phyloP scores from a whole-genome alignment of 92 coral and sea anemone species.

The Porites lobata region DNA sequence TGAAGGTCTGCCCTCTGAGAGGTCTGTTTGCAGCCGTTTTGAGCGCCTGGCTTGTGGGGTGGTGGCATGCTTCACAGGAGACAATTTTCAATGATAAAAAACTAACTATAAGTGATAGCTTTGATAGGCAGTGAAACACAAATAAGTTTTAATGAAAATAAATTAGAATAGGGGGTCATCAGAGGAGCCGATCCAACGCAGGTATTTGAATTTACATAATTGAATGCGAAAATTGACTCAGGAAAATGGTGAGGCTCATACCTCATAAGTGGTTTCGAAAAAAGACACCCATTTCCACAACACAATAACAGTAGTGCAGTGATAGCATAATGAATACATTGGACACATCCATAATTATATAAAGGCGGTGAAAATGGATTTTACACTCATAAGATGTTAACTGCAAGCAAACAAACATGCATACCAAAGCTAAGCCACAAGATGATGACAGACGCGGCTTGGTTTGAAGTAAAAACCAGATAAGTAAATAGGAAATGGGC shows the following conservation, averaged over 20 bases:
- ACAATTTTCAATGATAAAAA: slow-evolving; percentile 2
- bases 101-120: neutral
- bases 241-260: neutral
- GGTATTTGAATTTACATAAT: no score
- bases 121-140: neutral
- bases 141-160: neutral
- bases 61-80: slow-evolving; percentile 6
- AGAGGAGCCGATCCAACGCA: no score
- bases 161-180: no score
- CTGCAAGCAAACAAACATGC: slow-evolving; percentile 4
- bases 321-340: slow-evolving; percentile 22
- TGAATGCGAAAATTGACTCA: no score
- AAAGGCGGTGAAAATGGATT: slow-evolving; percentile 35
- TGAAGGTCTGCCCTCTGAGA: neutral
- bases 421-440: neutral
- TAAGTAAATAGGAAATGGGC: neutral
- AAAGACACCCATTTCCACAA: slow-evolving; percentile 1
- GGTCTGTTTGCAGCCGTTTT: neutral
- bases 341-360: slow-evolving; percentile 26
- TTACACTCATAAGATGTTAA: slow-evolving; percentile 5
- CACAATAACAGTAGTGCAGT: neutral
- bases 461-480: no score
- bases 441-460: no score
- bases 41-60: neutral
- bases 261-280: neutral